A percentile compares a stretch with the other conserved stretches of the same genome.
phyloP scores from a whole-genome alignment of 2,888 invertebrate genomes.

The Melangyna quadrimaculata region DNA sequence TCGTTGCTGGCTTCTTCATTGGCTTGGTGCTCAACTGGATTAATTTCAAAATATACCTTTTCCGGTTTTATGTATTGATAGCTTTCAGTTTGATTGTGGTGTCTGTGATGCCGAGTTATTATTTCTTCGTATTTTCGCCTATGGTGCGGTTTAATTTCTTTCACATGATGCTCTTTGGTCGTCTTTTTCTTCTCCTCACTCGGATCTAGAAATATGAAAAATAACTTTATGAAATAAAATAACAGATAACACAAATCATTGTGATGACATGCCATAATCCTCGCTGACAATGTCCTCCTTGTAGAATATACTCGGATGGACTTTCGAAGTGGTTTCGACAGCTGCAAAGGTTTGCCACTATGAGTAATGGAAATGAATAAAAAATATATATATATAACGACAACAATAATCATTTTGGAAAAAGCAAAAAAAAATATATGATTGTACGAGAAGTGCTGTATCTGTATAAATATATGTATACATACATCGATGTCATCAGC shows the following conservation, averaged over 20 bases:
- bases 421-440: background rate
- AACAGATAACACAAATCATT: constrained; percentile 1
- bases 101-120: constrained; percentile 73
- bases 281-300: constrained; percentile 79
- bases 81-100: constrained; percentile 56
- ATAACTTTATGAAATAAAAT: constrained; percentile 29
- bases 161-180: background rate
- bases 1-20: constrained; percentile 50
- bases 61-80: constrained; percentile 73
- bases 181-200: constrained; percentile 72
- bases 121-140: constrained; percentile 73
- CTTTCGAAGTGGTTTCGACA: constrained; percentile 73
- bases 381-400: constrained; percentile 5
- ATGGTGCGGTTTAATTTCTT: constrained; percentile 16
- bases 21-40: constrained; percentile 74
- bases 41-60: constrained; percentile 76
- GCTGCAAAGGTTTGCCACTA: constrained; percentile 76
- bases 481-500: constrained; percentile 78
- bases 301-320: constrained; percentile 78
- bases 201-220: constrained; percentile 72
- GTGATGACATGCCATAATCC: constrained; percentile 76
- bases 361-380: background rate
- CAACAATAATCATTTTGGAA: background rate
- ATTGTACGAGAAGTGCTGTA: background rate
- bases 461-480: background rate